Evolutionary conservation across 2,888 invertebrate species (phyloP).

Genomic region (Thelaira solivaga): DNA sequence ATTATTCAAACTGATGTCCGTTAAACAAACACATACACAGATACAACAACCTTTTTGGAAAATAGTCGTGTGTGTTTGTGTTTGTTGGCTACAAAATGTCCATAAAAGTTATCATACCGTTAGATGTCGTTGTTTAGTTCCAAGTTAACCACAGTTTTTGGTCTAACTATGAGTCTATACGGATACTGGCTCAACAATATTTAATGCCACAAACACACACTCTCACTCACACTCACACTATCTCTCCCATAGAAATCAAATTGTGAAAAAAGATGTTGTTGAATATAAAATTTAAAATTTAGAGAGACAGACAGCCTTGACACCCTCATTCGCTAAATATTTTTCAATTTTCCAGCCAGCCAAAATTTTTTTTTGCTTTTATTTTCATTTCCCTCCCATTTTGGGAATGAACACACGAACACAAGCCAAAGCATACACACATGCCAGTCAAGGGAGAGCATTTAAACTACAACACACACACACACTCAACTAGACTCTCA

Average conservation of each 20-base stretch:
- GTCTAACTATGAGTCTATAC: slow-evolving; percentile 10
- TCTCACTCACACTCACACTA: background rate
- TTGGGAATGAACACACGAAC: too few relatives aligned
- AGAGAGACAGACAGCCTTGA: slow-evolving; percentile 28
- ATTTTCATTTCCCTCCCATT: background rate
- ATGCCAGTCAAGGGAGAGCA: too few relatives aligned
- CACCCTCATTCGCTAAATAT: background rate
- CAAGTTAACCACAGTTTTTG: slow-evolving; percentile 33
- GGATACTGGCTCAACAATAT: background rate
- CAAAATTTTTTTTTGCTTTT: background rate
- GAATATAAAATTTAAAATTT: background rate
- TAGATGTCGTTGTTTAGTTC: slow-evolving; percentile 8
- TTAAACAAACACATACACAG: background rate
- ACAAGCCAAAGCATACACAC: too few relatives aligned
- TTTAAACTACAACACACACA: too few relatives aligned
- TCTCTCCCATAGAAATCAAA: background rate
- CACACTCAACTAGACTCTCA: too few relatives aligned
- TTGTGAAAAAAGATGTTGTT: background rate
- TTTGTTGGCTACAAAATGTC: too few relatives aligned
- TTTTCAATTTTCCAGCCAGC: too few relatives aligned
- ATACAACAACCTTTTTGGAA: background rate
- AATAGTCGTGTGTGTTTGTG: background rate
- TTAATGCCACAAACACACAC: too few relatives aligned
- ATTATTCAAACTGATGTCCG: slow-evolving; percentile 31
- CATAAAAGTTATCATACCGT: background rate